Evolutionary conservation across 2,888 invertebrate genomes (phyloP).

Genomic region (Cephus nigrinus): DNA sequence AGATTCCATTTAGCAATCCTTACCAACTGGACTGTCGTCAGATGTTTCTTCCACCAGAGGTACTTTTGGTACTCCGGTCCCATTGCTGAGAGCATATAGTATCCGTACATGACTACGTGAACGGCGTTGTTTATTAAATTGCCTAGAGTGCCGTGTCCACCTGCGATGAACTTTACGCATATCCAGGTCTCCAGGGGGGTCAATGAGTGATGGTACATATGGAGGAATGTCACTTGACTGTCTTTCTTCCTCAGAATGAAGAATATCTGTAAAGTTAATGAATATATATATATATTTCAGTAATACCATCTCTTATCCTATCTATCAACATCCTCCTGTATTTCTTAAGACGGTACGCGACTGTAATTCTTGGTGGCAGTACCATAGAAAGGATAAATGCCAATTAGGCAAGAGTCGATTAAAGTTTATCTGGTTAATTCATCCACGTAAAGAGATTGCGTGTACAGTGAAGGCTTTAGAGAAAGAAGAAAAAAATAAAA

Average conservation of each 20-base stretch:
- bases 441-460: constrained; percentile 19
- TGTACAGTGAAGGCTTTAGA: constrained; percentile 12
- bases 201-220: constrained; percentile 86
- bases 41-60: constrained; percentile 91
- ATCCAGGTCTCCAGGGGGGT: constrained; percentile 84
- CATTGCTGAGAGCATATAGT: constrained; percentile 88
- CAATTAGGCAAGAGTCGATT: constrained; percentile 20
- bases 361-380: background rate
- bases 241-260: constrained; percentile 87
- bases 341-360: background rate
- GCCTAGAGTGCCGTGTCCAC: constrained; percentile 90
- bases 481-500: constrained; percentile 10
- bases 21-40: constrained; percentile 86
- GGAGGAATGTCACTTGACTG: constrained; percentile 85
- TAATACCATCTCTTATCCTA: background rate
- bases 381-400: background rate
- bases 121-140: constrained; percentile 88
- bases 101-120: constrained; percentile 88
- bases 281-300: background rate
- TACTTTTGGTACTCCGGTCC: constrained; percentile 88
- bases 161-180: constrained; percentile 81
- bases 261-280: constrained; percentile 68
- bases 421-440: constrained; percentile 26
- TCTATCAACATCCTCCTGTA: background rate
- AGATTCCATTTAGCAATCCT: constrained; percentile 52